phyloP scores from a whole-genome alignment of 1,140 invertebrate species.

The Drosophila repletoides region DNA sequence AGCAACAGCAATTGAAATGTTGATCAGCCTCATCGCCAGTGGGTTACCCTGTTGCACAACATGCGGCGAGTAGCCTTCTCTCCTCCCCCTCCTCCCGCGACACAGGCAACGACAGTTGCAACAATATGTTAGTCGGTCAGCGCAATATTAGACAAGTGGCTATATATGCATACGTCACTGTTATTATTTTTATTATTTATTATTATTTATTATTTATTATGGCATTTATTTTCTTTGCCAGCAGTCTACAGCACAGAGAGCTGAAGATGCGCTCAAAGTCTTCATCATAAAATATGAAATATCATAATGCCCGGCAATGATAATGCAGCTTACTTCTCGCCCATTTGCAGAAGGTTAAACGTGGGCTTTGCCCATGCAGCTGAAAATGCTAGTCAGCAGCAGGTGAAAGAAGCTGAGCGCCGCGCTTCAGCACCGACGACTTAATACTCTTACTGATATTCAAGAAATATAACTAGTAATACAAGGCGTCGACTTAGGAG shows the following conservation, averaged over 20 bases:
- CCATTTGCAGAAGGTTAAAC: conserved; percentile 35
- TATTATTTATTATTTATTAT: conserved; percentile 33
- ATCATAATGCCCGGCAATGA: conserved; percentile 34
- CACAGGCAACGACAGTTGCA: conserved; percentile 35
- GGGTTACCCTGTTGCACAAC: conserved; percentile 17
- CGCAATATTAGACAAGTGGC: conserved; percentile 6
- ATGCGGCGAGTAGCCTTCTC: not conserved
- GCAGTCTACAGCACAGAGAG: too few species aligned
- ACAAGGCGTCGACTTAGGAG: too few species aligned
- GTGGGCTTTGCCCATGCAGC: conserved; percentile 26
- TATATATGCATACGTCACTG: conserved; percentile 19
- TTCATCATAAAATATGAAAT: conserved; percentile 21
- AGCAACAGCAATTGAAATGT: conserved; percentile 68
- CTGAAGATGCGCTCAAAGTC: conserved; percentile 21
- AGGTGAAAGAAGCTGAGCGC: too few species aligned
- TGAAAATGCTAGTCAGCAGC: conserved; percentile 10
- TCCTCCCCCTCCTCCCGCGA: not conserved
- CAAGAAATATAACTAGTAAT: too few species aligned
- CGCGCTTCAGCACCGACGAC: not conserved
- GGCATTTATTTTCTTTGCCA: not conserved
- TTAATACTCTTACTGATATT: not conserved
- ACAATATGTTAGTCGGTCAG: conserved; percentile 67
- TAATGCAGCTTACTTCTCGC: conserved; percentile 40
- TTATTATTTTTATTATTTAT: conserved; percentile 22
- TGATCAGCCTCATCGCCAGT: conserved; percentile 27